phyloP scores from a whole-genome alignment of 37 sponge, comb jelly and placozoan genomes.

The Bolinopsis microptera region DNA sequence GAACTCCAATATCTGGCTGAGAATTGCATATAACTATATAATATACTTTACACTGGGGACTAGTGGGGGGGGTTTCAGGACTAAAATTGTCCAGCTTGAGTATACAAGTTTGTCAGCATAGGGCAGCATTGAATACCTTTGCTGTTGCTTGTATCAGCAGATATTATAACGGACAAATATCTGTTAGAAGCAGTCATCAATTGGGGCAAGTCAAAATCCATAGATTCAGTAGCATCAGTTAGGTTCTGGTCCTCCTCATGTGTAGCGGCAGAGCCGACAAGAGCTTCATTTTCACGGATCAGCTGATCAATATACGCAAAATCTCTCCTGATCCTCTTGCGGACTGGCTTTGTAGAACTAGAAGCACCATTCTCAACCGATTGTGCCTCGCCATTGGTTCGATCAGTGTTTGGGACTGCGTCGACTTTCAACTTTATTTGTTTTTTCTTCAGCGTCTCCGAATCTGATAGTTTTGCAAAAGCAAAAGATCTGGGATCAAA shows the following conservation, averaged over 20 bases:
- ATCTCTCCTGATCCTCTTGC: not conserved
- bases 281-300: not conserved
- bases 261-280: not conserved
- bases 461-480: not conserved
- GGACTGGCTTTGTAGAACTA: not conserved
- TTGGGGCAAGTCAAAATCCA: not conserved
- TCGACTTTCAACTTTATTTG: not conserved
- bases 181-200: not conserved
- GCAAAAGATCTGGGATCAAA: too few species aligned
- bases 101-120: not conserved
- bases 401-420: not conserved
- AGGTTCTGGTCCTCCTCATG: not conserved
- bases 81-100: not conserved
- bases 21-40: too few species aligned
- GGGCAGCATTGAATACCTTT: not conserved
- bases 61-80: too few species aligned
- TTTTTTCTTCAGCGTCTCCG: not conserved
- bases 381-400: not conserved
- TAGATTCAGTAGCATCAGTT: too few species aligned
- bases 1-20: too few species aligned
- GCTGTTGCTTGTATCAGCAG: constrained; percentile 1
- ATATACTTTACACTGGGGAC: too few species aligned
- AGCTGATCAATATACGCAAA: not conserved
- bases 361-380: not conserved
- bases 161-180: not conserved